phyloP scores from a whole-genome alignment of 2,113 vertebrate species.

The Myrmecobius fasciatus region DNA sequence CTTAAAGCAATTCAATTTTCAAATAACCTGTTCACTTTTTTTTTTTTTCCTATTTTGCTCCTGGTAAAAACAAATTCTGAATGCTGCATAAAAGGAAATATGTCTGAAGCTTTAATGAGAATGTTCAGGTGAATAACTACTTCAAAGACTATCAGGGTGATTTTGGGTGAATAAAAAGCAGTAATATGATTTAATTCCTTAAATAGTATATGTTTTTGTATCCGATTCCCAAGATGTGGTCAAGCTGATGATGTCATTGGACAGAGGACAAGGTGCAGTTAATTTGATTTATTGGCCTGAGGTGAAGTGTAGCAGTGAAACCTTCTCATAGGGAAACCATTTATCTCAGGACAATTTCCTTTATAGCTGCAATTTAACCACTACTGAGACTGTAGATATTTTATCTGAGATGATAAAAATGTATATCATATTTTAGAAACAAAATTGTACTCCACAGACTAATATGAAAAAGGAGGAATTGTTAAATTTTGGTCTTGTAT shows the following conservation, averaged over 20 bases:
- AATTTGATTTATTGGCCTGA: slow-evolving; percentile 89
- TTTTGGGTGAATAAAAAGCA: slow-evolving; percentile 79
- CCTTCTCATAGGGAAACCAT: slow-evolving; percentile 87
- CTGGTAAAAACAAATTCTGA: slow-evolving; percentile 64
- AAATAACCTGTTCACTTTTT: slow-evolving; percentile 56
- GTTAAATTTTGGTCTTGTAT: slow-evolving; percentile 65
- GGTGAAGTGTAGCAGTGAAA: slow-evolving; percentile 86
- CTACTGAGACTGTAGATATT: slow-evolving; percentile 82
- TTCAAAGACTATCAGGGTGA: slow-evolving; percentile 74
- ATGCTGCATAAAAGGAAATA: slow-evolving; percentile 48
- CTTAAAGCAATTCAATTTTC: slow-evolving; percentile 75
- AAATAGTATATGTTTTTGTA: slow-evolving; percentile 85
- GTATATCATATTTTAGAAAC: slow-evolving; percentile 77
- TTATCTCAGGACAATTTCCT: slow-evolving; percentile 88
- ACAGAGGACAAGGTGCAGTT: slow-evolving; percentile 88
- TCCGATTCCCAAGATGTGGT: slow-evolving; percentile 84
- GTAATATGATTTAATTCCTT: slow-evolving; percentile 83
- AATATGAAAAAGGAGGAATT: slow-evolving; percentile 63
- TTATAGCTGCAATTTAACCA: slow-evolving; percentile 87
- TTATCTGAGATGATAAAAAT: slow-evolving; percentile 83
- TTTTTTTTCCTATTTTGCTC: slow-evolving; percentile 62
- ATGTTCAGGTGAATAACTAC: slow-evolving; percentile 78
- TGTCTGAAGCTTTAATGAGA: slow-evolving; percentile 65
- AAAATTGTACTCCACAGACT: slow-evolving; percentile 75
- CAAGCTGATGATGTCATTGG: slow-evolving; percentile 87